phyloP scores from a whole-genome alignment of 2,113 vertebrate species.

The Balaenoptera acutorostrata region DNA sequence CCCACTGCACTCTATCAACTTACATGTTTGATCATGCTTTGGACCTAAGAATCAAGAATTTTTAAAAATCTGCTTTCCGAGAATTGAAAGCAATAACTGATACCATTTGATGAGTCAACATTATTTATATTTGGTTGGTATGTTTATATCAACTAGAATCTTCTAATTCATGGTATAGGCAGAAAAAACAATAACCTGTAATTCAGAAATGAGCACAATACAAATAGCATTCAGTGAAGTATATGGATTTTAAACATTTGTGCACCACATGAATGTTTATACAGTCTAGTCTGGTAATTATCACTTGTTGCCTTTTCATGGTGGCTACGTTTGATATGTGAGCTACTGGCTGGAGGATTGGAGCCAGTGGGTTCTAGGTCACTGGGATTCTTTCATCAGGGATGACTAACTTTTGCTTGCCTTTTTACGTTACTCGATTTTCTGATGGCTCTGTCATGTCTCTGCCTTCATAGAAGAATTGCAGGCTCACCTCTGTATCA shows the following conservation, averaged over 20 bases:
- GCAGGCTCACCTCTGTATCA: not conserved
- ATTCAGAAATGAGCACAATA: not conserved
- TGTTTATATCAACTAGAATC: not conserved
- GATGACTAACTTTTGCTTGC: not conserved
- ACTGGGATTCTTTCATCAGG: not conserved
- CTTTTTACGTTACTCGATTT: not conserved
- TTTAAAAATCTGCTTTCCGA: not conserved
- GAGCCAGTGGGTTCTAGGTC: not conserved
- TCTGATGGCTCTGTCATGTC: not conserved
- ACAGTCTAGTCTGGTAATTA: not conserved
- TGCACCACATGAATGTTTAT: not conserved
- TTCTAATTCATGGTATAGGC: not conserved
- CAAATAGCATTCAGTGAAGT: not conserved
- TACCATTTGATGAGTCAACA: not conserved
- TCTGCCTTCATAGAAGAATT: not conserved
- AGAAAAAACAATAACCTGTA: not conserved
- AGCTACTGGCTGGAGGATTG: not conserved
- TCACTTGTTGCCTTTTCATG: not conserved
- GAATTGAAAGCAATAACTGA: not conserved
- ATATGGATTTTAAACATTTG: not conserved
- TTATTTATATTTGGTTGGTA: not conserved
- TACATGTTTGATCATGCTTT: not conserved
- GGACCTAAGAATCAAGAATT: not conserved
- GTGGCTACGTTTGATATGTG: not conserved
- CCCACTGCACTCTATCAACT: not conserved